These are phyloP conservation scores for Athene cunicularia DNA, from an alignment of 2,113 vertebrate genomes.

Conservation along the genomic window DNA sequence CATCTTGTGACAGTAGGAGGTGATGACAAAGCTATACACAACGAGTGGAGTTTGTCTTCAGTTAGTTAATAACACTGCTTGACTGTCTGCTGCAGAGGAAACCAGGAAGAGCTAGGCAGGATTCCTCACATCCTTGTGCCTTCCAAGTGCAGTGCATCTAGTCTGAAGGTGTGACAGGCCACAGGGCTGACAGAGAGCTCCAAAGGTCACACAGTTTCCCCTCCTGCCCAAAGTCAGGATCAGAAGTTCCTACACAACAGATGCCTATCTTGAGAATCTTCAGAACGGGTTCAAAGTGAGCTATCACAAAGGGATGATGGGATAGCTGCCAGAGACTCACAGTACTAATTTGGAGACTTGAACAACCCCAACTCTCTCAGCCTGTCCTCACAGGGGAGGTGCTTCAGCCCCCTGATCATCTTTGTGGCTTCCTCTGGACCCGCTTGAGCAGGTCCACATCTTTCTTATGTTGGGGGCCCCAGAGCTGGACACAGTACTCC, in stretches of 20 bases:
- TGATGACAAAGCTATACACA: neutral
- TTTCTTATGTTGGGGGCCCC: too few relatives aligned
- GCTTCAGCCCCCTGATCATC: too few relatives aligned
- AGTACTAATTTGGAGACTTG: neutral
- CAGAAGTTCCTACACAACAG: neutral
- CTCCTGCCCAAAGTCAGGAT: neutral
- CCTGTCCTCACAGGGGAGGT: too few relatives aligned
- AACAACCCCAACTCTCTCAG: too few relatives aligned
- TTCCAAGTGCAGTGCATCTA: neutral
- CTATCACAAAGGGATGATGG: neutral
- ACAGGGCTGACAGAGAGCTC: neutral
- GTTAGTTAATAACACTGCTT: neutral
- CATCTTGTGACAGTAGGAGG: neutral
- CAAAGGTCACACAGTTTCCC: neutral
- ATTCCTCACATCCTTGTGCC: neutral
- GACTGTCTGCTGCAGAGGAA: neutral
- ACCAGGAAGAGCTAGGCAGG: neutral
- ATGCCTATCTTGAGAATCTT: neutral
- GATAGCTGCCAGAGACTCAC: neutral
- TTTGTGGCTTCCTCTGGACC: too few relatives aligned
- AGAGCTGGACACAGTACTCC: too few relatives aligned
- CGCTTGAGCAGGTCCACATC: too few relatives aligned
- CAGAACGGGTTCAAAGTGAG: neutral
- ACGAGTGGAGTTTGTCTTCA: neutral
- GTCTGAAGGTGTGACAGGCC: neutral